phyloP scores from a whole-genome alignment of 1,140 invertebrate species.

The Ceratosolen fusciceps region DNA sequence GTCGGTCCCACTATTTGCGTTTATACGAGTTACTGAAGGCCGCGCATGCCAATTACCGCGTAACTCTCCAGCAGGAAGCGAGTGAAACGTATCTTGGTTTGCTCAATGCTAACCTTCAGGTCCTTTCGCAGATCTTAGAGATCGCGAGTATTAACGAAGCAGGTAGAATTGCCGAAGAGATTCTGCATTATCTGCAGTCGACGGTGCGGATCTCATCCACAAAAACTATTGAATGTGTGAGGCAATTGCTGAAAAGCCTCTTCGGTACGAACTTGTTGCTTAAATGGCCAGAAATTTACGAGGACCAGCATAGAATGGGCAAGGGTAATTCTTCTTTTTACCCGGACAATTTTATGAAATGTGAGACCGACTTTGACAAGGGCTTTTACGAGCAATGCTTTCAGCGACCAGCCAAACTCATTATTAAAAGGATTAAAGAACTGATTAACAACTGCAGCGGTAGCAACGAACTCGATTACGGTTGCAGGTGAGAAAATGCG shows the following conservation, averaged over 20 bases:
- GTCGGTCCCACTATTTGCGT: constrained; percentile 78
- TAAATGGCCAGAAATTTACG: constrained; percentile 74
- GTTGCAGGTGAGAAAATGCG: constrained; percentile 52
- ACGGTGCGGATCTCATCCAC: constrained; percentile 81
- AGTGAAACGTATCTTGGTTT: constrained; percentile 84
- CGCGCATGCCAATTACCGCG: constrained; percentile 86
- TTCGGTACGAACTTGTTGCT: constrained; percentile 85
- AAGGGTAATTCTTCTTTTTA: constrained; percentile 17
- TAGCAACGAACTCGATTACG: constrained; percentile 59
- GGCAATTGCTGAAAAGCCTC: constrained; percentile 86
- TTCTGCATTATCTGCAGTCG: constrained; percentile 82
- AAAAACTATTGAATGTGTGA: constrained; percentile 82
- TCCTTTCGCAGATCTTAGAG: constrained; percentile 84
- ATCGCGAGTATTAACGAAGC: constrained; percentile 81
- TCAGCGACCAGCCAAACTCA: constrained; percentile 60
- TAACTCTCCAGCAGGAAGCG: constrained; percentile 79
- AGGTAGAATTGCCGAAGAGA: constrained; percentile 83
- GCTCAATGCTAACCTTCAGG: constrained; percentile 77
- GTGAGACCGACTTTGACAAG: constrained; percentile 51
- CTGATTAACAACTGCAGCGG: constrained; percentile 65
- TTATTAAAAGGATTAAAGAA: constrained; percentile 63
- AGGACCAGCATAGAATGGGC: constrained; percentile 51
- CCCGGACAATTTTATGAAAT: constrained; percentile 4
- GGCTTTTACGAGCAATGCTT: constrained; percentile 66
- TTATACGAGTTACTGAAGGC: constrained; percentile 82